Percentiles rank a stretch among this genome's conserved stretches.
Evolutionary conservation across 2,888 invertebrate genomes (phyloP).

Genomic region (Seladonia tumulorum): DNA sequence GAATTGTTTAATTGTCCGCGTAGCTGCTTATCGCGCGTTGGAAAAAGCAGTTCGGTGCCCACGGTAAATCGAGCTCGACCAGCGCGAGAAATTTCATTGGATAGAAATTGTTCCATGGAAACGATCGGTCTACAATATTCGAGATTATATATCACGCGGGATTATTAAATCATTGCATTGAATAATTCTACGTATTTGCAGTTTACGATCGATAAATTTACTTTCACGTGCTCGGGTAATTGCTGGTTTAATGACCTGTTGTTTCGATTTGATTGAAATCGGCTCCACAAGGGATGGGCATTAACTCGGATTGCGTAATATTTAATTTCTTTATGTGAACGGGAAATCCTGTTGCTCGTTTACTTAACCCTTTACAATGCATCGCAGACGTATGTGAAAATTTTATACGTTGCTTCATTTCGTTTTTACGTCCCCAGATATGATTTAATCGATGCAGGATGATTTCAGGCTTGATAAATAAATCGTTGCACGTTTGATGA

Average conservation of each 20-base stretch:
- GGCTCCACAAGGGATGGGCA: background rate
- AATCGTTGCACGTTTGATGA: background rate
- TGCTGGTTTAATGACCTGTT: background rate
- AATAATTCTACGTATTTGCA: background rate
- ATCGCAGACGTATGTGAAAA: background rate
- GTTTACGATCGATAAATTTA: background rate
- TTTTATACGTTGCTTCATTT: background rate
- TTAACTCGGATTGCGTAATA: background rate
- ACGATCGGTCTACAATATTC: background rate
- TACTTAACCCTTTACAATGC: background rate
- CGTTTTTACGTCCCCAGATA: background rate
- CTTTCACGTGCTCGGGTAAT: background rate
- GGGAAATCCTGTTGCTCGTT: background rate
- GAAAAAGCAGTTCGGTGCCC: slow-evolving; percentile 31
- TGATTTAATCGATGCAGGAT: too few species aligned
- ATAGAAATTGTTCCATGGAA: background rate
- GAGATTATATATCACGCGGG: background rate
- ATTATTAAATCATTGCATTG: background rate
- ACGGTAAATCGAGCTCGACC: slow-evolving; percentile 24
- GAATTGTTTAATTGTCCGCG: slow-evolving; percentile 66
- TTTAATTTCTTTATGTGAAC: background rate
- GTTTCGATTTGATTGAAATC: slow-evolving; percentile 4
- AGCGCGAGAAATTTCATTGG: background rate
- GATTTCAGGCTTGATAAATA: background rate
- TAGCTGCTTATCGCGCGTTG: slow-evolving; percentile 48